Evolutionary conservation across 2,888 invertebrate species (phyloP), one percentile per base, ranked within the genome.

Genomic region (Harpalus rufipes): DNA sequence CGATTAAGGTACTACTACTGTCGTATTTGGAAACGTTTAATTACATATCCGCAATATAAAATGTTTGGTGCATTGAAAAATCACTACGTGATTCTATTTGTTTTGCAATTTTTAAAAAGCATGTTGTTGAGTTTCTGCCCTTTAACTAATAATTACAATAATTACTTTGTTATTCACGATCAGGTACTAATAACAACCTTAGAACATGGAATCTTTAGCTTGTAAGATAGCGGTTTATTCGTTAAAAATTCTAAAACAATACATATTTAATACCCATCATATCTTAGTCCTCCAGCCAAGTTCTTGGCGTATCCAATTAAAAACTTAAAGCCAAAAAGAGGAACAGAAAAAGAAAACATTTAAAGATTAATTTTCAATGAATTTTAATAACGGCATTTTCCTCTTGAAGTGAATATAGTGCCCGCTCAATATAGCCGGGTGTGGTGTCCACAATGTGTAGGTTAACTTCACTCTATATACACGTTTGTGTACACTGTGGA

Each of bases 281-380:
- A 68, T 68, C 16, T n/a, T n/a, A 16, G 72, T 32, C 1, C 12
- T 74, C 8, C 51, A 6, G 7, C 10, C 41, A 10, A 44, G 72
- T 74, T 68, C 72, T 74, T 41, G 16, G 78, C 18, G 78, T 44
- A 84, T 78, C 78, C 84, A 84, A 84, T 84, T 84, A 84, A 84
- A 84, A 84, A 74, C 74, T 84, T 63, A 58, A 78, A 84, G 78
- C 61, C 61, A 78, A 78, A 78, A 82, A 82, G 41, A 63, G n/a
- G 25, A 39, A 80, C 39, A 72, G 74, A 78, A 78, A 84, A 63
- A 78, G 78, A 78, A 78, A 84, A 78, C 76, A 78, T 84, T 78
- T 76, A 84, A 84, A 78, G 83, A 84, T 84, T 84, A 84, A 84
- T 84, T 84, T 84, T 78, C 84, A 78, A 84, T 84, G 84, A 84